Evolutionary conservation across 1,140 invertebrate species (phyloP), one percentile per base, ranked within the genome.

Genomic region (Neodiprion lecontei): DNA sequence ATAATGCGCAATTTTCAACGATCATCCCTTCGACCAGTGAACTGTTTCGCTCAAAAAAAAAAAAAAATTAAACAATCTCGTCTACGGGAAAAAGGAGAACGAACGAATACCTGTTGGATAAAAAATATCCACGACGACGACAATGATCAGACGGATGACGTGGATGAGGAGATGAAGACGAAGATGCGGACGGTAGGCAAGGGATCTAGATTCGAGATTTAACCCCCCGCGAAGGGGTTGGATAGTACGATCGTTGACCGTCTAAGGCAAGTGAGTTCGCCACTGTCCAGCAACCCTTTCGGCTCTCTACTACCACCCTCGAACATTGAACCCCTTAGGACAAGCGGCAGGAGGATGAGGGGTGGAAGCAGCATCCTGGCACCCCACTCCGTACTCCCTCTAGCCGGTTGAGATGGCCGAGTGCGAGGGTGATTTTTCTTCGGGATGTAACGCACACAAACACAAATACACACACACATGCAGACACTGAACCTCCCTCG

Each of bases 281-380:
- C 88, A 88, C 88, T 86, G 86, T 88, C 87, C 88, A 85, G 88
- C 78, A 81, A 85, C 85, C 86, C 84, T 85, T 82, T 79, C 81
- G 28, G 5, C 28, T 40, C 28, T 40, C 28, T 40, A 81, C 82
- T 69, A 79, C 79, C 75, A 83, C 82, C 79, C 53, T 61, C 50
- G 72, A 74, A 40, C 72, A 70, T 67, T 68, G 70, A 77, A 75
- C 78, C 78, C 76, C 85, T 85, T 85, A 85, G 81, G 69, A 79
- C 83, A 75, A 76, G 74, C 77, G 70, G 11, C 28, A 40, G 28
- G 28, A 40, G 28, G 28, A 40, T 40, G 28, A 40, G 28, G 28
- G 28, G 28, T 40, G 28, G 28, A 40, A 40, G 2, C 28, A 40
- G 28, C 28, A 40, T 3, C 28, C 28, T 72, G 76, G 28, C 7